Evolutionary conservation across 1,140 invertebrate genomes (phyloP).

Genomic region (Drosophila ambigua): DNA sequence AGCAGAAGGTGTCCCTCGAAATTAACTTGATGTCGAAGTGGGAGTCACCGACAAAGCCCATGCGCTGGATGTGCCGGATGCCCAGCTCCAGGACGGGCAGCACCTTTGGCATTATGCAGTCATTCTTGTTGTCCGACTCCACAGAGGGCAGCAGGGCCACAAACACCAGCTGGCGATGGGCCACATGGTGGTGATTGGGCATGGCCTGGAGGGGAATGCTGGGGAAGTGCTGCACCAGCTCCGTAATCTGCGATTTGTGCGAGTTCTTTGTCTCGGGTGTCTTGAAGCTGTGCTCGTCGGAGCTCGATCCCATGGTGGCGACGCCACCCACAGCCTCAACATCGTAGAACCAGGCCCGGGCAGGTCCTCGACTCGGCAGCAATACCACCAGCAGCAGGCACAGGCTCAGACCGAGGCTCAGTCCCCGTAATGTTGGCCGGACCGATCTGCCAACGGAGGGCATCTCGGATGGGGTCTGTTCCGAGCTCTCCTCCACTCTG

Average conservation of each 20-base stretch:
- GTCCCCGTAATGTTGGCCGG: conserved; percentile 15
- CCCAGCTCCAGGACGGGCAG: conserved; percentile 90
- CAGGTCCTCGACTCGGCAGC: conserved; percentile 26
- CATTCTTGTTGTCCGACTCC: conserved; percentile 78
- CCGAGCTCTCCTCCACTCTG: too few relatives aligned
- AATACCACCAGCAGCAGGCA: conserved; percentile 38
- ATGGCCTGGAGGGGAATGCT: conserved; percentile 14
- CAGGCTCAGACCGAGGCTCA: conserved; percentile 27
- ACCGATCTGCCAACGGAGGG: conserved; percentile 24
- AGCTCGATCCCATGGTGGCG: conserved; percentile 37
- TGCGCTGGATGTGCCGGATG: conserved; percentile 86
- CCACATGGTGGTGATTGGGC: conserved; percentile 20
- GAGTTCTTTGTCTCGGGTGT: conserved; percentile 65
- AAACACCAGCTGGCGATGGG: conserved; percentile 65
- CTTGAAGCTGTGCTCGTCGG: conserved; percentile 71
- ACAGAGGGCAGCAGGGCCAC: conserved; percentile 65
- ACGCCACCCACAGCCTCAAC: conserved; percentile 44
- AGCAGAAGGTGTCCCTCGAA: conserved; percentile 91
- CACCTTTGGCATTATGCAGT: conserved; percentile 87
- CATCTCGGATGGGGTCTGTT: conserved; percentile 22
- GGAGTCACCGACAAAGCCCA: conserved; percentile 86
- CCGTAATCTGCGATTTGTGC: conserved; percentile 63
- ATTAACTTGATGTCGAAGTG: conserved; percentile 88
- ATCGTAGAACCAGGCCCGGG: conserved; percentile 58
- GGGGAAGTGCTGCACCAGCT: conserved; percentile 66